Evolutionary conservation across 2,888 invertebrate genomes (phyloP), one percentile per base, ranked within the genome.

Genomic region (Drosophila borealis): DNA sequence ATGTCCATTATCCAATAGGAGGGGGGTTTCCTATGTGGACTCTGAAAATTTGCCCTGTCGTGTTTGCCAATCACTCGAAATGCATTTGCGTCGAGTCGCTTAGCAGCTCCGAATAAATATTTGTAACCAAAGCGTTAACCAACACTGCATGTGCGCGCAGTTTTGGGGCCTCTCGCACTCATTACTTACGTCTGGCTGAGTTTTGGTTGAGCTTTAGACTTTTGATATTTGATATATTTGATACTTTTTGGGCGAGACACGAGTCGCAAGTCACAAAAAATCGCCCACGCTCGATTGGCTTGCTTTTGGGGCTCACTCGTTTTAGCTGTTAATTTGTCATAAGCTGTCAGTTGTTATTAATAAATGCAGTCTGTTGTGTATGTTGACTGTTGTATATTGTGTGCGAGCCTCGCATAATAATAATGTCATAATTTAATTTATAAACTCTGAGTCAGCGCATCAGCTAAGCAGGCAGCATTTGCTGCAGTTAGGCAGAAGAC

Each of bases 391-490:
- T 29, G 36, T 4, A 21, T 19, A 51, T 53, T 70, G 50, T 50
- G 69, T 76, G 69, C 78, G 78, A 75, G 80, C 14, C 56, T 70
- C 88, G 87, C 87, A 85, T 89, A 86, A 77, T 83, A 85, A 85
- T 87, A 88, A 85, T 87, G 85, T 84, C 85, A 85, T 87, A 84
- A 85, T 84, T 87, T 74, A 89, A 84, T 87, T 89, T 81, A 84
- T 81, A 78, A 77, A 70, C 60, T 67, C 54, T 85, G 85, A 89
- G 61, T 89, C 85, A 85, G 79, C 55, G 34, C 51, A 51, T 51
- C 74, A 56, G 66, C 9, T 17, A 39, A 14, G 49, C 37, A 17
- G 29, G 34, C 39, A 34, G 48, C 60, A 56, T 14, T 45, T 44
- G 33, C 36, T 29, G 64, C 25, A 42, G 36, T 21, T 36, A 14